Evolutionary conservation across 1,140 invertebrate genomes (phyloP).

Genomic region (Bombus pyrosoma): DNA sequence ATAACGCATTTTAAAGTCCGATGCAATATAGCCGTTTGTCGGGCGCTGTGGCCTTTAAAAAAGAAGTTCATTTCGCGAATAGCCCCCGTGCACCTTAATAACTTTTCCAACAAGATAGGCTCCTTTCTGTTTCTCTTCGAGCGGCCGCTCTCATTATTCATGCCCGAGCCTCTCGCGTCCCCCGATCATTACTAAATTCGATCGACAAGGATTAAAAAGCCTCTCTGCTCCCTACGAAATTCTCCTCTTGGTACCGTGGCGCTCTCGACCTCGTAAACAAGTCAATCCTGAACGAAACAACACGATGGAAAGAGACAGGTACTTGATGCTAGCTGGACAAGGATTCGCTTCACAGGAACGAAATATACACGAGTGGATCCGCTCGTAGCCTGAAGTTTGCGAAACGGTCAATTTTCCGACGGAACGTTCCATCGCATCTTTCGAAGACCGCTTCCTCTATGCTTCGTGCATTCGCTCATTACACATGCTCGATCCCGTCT

Average conservation of each 20-base stretch:
- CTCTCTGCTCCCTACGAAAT: background rate
- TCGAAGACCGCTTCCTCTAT: background rate
- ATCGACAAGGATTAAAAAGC: conserved; percentile 30
- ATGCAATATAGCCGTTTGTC: conserved; percentile 67
- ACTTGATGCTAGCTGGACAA: background rate
- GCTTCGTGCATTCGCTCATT: conserved; percentile 33
- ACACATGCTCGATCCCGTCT: conserved; percentile 12
- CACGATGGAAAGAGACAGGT: background rate
- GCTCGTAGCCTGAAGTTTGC: conserved; percentile 12
- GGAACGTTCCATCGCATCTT: background rate
- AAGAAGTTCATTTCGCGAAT: conserved; percentile 59
- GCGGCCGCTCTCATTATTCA: conserved; percentile 35
- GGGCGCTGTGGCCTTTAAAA: conserved; percentile 35
- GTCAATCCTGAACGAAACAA: background rate
- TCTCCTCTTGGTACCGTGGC: background rate
- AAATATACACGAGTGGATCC: background rate
- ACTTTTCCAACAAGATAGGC: conserved; percentile 59
- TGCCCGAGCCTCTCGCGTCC: background rate
- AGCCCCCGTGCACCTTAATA: conserved; percentile 54
- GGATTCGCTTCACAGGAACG: background rate
- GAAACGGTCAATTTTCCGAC: conserved; percentile 41
- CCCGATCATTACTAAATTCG: conserved; percentile 30
- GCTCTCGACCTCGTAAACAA: background rate
- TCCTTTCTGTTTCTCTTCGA: conserved; percentile 50
- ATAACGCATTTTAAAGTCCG: conserved; percentile 64